Evolutionary conservation across 1,140 invertebrate species (phyloP), one percentile per base, ranked within the genome.

Genomic region (Tetramorium alpestre): DNA sequence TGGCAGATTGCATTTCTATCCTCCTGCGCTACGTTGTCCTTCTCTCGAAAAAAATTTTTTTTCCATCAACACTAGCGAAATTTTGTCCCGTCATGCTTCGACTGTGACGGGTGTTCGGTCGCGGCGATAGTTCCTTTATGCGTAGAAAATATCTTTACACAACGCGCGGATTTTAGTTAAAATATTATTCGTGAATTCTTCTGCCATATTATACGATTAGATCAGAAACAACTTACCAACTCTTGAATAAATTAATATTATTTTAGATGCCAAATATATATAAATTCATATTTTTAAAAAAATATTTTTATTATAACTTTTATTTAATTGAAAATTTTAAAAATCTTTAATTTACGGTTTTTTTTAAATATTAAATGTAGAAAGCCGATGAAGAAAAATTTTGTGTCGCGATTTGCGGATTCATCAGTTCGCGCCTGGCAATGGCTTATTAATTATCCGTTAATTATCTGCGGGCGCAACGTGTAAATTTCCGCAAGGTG

Each of bases 371-470:
- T 41, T n/a, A 56, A 73, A 41, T 38, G n/a, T 22, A 10, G 4
- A 70, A n/a, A 28, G 16, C 13, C 16, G 25, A n/a, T 1, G 18
- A 8, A 28, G 56, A 60, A 56, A 70, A 47, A 22, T 60, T 22
- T 13, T 18, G 18, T 25, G 10, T 38, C 41, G 11, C 44, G 11
- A 51, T 25, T 58, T 18, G 22, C 22, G 22, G n/a, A 54, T 16
- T 16, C 33, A 65, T 33, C n/a, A n/a, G 11, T 75, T 82, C 16
- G 33, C 81, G n/a, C 60, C 28, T 28, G 33, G 51, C 33, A 56
- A 56, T 51, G 85, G 70, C 73, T 84, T 92, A 93, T 92, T 92
- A 93, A 92, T 92, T 92, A 90, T 92, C 89, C 72, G 47, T 90
- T 90, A 93, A 92, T 93, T 91, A 92, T 75, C 84, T 65, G 56